Percentiles rank a stretch among this genome's conserved stretches.
Conservation (phyloP, 2,888 invertebrate species). For the Cryptophagus acutangulus region DNA sequence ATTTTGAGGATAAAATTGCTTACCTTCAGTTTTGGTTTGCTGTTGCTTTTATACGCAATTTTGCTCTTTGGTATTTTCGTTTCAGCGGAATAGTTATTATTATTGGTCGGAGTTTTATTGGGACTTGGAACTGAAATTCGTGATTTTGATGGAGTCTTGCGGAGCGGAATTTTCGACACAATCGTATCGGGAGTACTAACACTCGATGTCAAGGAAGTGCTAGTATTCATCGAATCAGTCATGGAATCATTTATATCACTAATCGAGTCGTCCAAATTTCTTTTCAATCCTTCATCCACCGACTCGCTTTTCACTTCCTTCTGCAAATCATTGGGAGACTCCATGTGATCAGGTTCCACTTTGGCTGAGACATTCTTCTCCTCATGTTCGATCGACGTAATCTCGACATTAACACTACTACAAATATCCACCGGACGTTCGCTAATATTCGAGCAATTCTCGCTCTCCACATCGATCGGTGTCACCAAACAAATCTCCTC, state of each 20-base stretch:
- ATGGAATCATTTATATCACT: slow-evolving; percentile 5
- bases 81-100: slow-evolving; percentile 32
- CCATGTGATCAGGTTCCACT: background rate
- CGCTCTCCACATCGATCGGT: slow-evolving; percentile 44
- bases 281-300: too few relatives aligned
- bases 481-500: slow-evolving; percentile 47
- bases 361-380: slow-evolving; percentile 12
- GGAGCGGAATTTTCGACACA: slow-evolving; percentile 56
- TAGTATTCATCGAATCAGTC: slow-evolving; percentile 13
- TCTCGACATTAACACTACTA: slow-evolving; percentile 41
- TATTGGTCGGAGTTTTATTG: slow-evolving; percentile 21
- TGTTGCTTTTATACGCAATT: slow-evolving; percentile 49
- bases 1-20: too few relatives aligned
- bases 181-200: slow-evolving; percentile 68
- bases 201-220: slow-evolving; percentile 58
- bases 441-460: slow-evolving; percentile 45
- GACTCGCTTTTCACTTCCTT: background rate
- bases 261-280: slow-evolving; percentile 1
- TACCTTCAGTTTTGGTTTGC: slow-evolving; percentile 46
- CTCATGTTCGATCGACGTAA: slow-evolving; percentile 38
- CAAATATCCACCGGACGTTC: slow-evolving; percentile 46
- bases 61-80: slow-evolving; percentile 53
- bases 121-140: background rate
- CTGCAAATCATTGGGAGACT: background rate
- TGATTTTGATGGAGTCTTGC: slow-evolving; percentile 35